Conservation (phyloP, 2,113 vertebrate species). For the Pituophis catenifer region DNA sequence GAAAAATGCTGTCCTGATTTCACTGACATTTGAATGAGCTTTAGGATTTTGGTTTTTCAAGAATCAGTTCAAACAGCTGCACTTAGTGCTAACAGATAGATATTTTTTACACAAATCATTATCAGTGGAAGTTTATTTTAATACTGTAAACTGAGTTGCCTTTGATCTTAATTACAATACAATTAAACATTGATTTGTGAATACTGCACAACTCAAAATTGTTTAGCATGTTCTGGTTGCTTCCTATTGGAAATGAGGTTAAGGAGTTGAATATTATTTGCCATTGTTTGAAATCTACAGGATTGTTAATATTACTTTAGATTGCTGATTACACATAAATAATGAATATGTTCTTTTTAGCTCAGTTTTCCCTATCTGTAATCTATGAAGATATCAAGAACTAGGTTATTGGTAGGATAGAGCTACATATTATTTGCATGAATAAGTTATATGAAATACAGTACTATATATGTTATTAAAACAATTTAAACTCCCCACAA, state of each 20-base stretch:
- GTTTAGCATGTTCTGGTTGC: not conserved
- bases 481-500: not conserved
- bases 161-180: not conserved
- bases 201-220: not conserved
- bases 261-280: not conserved
- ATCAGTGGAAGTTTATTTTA: not conserved
- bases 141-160: not conserved
- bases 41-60: not conserved
- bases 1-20: not conserved
- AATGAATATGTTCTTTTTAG: not conserved
- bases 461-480: not conserved
- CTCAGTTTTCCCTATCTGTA: not conserved
- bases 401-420: not conserved
- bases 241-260: not conserved
- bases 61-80: not conserved
- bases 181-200: not conserved
- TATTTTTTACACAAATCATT: not conserved
- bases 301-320: not conserved
- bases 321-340: not conserved
- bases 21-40: not conserved
- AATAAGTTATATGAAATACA: not conserved
- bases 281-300: not conserved
- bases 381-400: not conserved
- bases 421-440: not conserved
- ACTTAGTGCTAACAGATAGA: not conserved